Evolutionary conservation across 2,113 vertebrate species (phyloP).

Genomic region (Xiphorhynchus elegans): DNA sequence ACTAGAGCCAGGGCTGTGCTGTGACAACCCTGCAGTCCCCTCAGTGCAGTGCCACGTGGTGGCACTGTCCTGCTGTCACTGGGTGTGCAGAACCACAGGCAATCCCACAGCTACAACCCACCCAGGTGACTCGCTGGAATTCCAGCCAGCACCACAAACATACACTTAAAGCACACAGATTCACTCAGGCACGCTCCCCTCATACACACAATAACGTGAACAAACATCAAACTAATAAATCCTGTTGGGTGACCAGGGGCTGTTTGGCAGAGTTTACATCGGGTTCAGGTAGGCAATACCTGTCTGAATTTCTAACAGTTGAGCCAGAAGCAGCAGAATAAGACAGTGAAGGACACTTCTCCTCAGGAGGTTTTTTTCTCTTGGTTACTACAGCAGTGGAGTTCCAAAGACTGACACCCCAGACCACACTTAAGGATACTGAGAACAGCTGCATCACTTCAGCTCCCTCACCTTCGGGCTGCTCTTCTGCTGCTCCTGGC

Average conservation of each 20-base stretch:
- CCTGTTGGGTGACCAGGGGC: background rate
- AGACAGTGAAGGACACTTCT: background rate
- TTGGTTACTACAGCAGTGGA: background rate
- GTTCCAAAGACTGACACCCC: background rate
- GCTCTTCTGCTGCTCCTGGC: background rate
- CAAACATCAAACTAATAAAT: background rate
- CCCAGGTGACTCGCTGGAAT: background rate
- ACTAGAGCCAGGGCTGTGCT: background rate
- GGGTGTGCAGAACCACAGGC: background rate
- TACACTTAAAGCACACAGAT: background rate
- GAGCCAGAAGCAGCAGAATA: background rate
- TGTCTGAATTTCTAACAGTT: accelerated
- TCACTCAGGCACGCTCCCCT: background rate
- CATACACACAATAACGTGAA: background rate
- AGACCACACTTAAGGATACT: background rate
- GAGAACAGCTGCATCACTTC: background rate
- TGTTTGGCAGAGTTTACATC: background rate
- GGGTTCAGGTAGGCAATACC: background rate
- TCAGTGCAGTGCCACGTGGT: background rate
- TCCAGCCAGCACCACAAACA: background rate
- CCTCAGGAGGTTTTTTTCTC: background rate
- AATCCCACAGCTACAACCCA: background rate
- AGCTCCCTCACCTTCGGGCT: background rate
- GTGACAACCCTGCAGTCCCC: background rate
- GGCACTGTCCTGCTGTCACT: background rate